Base-by-base conservation (phyloP, 2,797 vertebrate genomes). In the Gobionotothen gibberifrons region DNA sequence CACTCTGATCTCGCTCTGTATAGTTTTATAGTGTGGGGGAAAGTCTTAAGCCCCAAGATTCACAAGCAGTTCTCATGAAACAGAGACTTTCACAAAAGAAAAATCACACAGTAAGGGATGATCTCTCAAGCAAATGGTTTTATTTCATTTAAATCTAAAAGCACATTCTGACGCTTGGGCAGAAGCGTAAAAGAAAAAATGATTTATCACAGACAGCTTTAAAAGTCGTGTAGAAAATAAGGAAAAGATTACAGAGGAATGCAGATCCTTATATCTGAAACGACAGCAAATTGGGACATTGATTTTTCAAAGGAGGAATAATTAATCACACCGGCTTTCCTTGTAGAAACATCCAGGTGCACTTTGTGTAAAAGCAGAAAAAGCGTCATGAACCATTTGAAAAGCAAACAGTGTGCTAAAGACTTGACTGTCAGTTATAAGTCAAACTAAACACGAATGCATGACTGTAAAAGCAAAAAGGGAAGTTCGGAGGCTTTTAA, bases 371-470 rank as follows among this genome's bases (percentile, higher is more conserved):
- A 73, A 71, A 72, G 49, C 67, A 82, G 78, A 74, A 72, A 78
- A 85, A 54, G 85, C 75, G 79, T 88, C 79, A 88, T 63, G 85
- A 93, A 40, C 83, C 79, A 90, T 92, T 91, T 85, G 74, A 85
- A 87, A 90, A 85, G 74, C 78, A 92, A 93, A 93, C 75, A 69
- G 63, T 1, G 39, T 9, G 1, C 66, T 26, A 77, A 56, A 71
- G 59, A 77, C 62, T 69, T 26, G 56, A 68, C 55, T 49, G 61
- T 72, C 60, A 22, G 40, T 39, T 53, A 58, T 55, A 74, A 17
- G 61, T 62, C 48, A 78, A 71, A 84, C 72, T 21, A 46, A 75
- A 77, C 78, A 74, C 9, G 56, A 58, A 74, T 0, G 72, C 74
- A 68, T 12, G 58, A 76, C 86, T 86, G 84, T 75, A 83, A 86